Base-by-base conservation (phyloP, 2,888 invertebrate species). In the Rutpela maculata region DNA sequence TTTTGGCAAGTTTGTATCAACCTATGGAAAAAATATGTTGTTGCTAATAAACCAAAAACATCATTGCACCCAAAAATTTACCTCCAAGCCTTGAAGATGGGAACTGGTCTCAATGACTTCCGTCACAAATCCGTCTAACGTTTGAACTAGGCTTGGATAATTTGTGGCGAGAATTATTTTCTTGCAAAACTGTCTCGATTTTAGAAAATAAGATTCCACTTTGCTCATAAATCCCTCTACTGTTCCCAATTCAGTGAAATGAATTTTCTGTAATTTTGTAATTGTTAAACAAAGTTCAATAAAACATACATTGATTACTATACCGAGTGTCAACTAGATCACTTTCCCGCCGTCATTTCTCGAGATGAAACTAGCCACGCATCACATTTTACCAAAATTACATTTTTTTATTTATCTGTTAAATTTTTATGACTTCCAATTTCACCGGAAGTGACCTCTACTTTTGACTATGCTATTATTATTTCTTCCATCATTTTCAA, bases 41-140 rank as follows among this genome's bases (percentile, higher is more conserved):
- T 55, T 31, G 35, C 35, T 15, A 0, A 31, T 43, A n/a, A 4
- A 31, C 43, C n/a, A 50, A 50, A n/a, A n/a, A 50, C 0, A 50
- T 12, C 12, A 6, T n/a, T n/a, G 15, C n/a, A 50, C 4, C 0
- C 43, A 43, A 12, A 38, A 43, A 43, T n/a, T 87, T 87, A 94
- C 93, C 88, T 95, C 93, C 80, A 94, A 89, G 59, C 92, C 91
- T 73, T 93, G 93, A 71, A 97, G 90, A 87, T 94, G 93, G 19
- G 92, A 92, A 84, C 94, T 93, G 0, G 93, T 93, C 83, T 94
- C 93, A 75, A 95, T 93, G 70, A 95, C 92, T 26, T 92, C 91
- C 0, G 92, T 92, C 1, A 95, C 91, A 74, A 95, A 92, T 69
- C 92, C 91, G 81, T 96, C 95, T 67, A 96, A 86, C 0, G 91